A percentile compares a stretch with the other conserved stretches of the same genome.
phyloP scores from a whole-genome alignment of 2,888 invertebrate genomes.

The Pollenia angustigena region DNA sequence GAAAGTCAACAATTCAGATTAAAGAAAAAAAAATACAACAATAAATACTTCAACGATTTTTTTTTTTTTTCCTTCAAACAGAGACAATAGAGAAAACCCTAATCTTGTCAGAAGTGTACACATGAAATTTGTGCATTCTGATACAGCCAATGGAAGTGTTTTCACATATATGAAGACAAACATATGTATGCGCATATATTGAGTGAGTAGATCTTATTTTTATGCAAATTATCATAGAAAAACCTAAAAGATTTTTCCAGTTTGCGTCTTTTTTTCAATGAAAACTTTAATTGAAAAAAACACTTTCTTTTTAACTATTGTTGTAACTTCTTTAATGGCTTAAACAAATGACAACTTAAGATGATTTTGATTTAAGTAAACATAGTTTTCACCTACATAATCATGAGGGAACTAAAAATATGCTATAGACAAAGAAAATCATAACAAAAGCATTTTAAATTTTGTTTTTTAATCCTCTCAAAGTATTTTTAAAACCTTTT shows the following conservation, averaged over 20 bases:
- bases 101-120: conserved; percentile 38
- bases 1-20: conserved; percentile 5
- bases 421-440: background rate
- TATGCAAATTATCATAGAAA: conserved; percentile 35
- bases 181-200: background rate
- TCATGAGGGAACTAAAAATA: background rate
- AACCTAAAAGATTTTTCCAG: background rate
- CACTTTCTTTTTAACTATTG: background rate
- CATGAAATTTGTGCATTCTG: conserved; percentile 29
- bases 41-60: background rate
- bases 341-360: conserved; percentile 17
- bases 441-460: too few relatives aligned
- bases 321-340: background rate
- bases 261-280: background rate
- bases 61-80: conserved; percentile 2
- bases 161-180: too few relatives aligned
- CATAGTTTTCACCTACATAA: background rate
- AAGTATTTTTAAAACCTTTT: too few relatives aligned
- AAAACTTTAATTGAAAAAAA: background rate
- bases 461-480: too few relatives aligned
- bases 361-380: conserved; percentile 7
- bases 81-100: conserved; percentile 45
- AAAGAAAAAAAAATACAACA: conserved; percentile 32
- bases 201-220: conserved; percentile 23
- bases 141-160: background rate